Evolutionary conservation across 35 echinoderm and acorn worm genomes (phyloP), one percentile per base, ranked within the genome.

Genomic region (Anneissia japonica): DNA sequence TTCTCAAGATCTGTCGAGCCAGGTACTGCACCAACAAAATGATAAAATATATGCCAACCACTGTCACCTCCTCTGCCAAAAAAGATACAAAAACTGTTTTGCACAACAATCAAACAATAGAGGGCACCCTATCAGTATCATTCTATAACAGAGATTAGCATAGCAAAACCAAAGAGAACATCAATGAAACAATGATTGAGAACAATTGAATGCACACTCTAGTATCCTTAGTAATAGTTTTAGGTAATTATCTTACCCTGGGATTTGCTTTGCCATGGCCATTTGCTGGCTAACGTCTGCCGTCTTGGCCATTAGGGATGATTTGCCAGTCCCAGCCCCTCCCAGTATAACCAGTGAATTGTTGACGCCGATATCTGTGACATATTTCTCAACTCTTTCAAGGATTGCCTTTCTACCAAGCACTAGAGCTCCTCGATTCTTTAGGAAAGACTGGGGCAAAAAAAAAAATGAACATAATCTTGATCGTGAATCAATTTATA

Each of bases 1-100:
- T 77, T 84, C 77, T 97, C 94, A 36, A 97, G 73, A 74, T 93
- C 91, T 46, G 94, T 97, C 0, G 94, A 97, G 33, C 94, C 94
- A 26, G 94, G 94, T 12, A 97, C 88, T 14, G 94, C 94, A 72
- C 94, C 94, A 56, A 97, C 94, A 90, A 97, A 97, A 82, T 97
- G 94, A 37, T 90, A 97, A 88, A 97, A 97, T 30, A 97, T 91
- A 88, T 90, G 91, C 94, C 94, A 97, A 41, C 94, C 94, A 1
- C 55, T 80, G 26, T 81, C 41, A 11, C 94, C 94, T 37, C 94
- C 94, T 30, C 94, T 97, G 73, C 12, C 3, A 74, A 38, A 78
- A 64, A 37, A 45, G 37, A 80, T 16, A 84, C 16, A 30, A 74
- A 75, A 14, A 82, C n/a, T n/a, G n/a, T n/a, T n/a, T n/a, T n/a